phyloP scores from a whole-genome alignment of 2,113 vertebrate genomes.

The Excalfactoria chinensis region DNA sequence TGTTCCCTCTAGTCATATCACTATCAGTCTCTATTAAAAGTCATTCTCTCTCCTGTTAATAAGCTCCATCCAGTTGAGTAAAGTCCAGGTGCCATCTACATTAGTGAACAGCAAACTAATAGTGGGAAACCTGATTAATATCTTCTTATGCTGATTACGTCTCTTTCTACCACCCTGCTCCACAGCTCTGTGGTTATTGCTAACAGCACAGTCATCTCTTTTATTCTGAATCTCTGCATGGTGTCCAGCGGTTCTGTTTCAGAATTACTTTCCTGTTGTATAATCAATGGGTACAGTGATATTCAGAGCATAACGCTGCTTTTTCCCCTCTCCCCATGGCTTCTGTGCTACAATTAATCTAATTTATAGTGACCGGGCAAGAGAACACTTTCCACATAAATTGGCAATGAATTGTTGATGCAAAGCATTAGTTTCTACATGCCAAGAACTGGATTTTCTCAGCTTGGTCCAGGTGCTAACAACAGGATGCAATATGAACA shows the following conservation, averaged over 20 bases:
- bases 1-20: background rate
- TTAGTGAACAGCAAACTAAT: background rate
- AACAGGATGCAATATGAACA: slow-evolving; percentile 40
- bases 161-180: background rate
- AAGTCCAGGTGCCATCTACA: background rate
- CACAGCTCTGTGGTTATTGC: background rate
- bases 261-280: background rate
- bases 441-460: slow-evolving; percentile 56
- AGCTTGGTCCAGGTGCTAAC: slow-evolving; percentile 51
- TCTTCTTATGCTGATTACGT: background rate
- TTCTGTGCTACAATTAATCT: slow-evolving; percentile 71
- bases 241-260: background rate
- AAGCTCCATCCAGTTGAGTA: background rate
- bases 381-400: slow-evolving; percentile 25
- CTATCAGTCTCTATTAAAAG: background rate
- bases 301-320: background rate
- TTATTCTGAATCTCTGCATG: background rate
- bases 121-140: background rate
- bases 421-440: background rate
- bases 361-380: slow-evolving; percentile 67
- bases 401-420: slow-evolving; percentile 14
- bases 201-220: background rate
- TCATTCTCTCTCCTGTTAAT: background rate
- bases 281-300: background rate
- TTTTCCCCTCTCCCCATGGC: background rate